Base-by-base conservation (phyloP, 2,888 invertebrate genomes). In the Odontothrips loti region DNA sequence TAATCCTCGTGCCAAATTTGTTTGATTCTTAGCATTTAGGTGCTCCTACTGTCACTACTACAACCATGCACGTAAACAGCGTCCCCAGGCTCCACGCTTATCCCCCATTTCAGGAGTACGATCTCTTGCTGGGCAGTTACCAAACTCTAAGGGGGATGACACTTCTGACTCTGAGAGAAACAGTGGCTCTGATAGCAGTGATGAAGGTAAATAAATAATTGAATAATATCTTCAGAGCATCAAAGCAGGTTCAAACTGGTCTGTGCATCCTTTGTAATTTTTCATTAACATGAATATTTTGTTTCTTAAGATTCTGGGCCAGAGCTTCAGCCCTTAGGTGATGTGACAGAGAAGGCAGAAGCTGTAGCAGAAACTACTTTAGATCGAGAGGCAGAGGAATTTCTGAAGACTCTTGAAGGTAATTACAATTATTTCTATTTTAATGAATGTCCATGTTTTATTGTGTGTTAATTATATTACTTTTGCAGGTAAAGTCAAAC, bases 11-110 rank as follows among this genome's bases (percentile, higher is more conserved):
- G 43, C 29, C 9, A 51, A 80, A 23, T 79, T 20, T 80, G n/a
- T 79, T 47, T 34, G 23, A 47, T 17, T 27, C 8, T 80, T 85
- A 90, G 95, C 95, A 79, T 99, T 95, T 88, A 90, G 93, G 80
- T 99, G 98, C 87, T 96, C 95, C 84, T 98, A 97, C 88, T 98
- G 98, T 88, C 93, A 92, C 82, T 89, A 91, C 51, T 90, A 94
- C 86, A 98, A 98, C 89, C 94, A 95, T 47, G 94, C 98, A n/a
- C 91, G 94, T 82, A 97, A 97, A 86, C 92, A 94, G 86, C 91
- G 94, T 58, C 96, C 96, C 0, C 89, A 91, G 75, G 95, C 95
- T 47, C 96, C 96, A 0, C 68, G 68, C 68, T 27, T 75, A 12
- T 75, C 68, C 12, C 68, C 68, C 27, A 12, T 75, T 12, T 27